These are phyloP conservation scores for Penaeus indicus DNA, from an alignment of 1,140 invertebrate species.

Conservation along the genomic window DNA sequence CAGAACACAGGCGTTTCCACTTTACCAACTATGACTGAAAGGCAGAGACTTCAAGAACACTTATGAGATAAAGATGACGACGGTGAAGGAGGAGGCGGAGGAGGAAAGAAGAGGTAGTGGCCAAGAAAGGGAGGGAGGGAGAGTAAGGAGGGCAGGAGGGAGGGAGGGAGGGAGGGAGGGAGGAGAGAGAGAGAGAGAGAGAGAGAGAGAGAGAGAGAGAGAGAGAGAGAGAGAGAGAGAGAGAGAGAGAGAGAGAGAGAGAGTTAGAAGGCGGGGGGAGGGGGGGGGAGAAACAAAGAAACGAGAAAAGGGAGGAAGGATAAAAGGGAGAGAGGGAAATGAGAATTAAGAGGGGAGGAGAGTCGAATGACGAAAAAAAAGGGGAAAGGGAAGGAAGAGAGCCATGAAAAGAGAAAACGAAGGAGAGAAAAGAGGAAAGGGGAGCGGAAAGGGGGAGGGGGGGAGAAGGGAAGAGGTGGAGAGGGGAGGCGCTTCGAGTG, in stretches of 20 bases:
- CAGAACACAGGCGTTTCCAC: too few species aligned
- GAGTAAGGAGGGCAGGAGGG: not conserved
- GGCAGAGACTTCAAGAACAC: not conserved
- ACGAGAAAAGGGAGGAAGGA: not conserved
- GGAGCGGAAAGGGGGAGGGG: not conserved
- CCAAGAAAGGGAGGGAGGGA: not conserved
- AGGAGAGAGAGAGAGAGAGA: conserved; percentile 15
- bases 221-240: not conserved
- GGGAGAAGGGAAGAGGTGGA: not conserved
- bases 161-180: not conserved
- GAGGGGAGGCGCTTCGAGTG: not conserved
- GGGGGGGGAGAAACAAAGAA: not conserved
- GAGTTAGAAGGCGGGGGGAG: not conserved
- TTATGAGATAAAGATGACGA: not conserved
- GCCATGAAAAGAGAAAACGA: too few species aligned
- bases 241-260: not conserved
- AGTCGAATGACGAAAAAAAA: conserved; percentile 5
- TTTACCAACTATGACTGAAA: not conserved
- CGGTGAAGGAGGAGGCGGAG: not conserved
- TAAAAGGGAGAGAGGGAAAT: not conserved
- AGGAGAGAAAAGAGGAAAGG: not conserved
- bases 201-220: not conserved
- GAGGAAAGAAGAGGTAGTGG: not conserved
- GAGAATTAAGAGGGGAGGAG: conserved; percentile 6
- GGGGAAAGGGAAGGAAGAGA: not conserved